Percentiles rank a stretch among this genome's conserved stretches.
Evolutionary conservation across 2,113 vertebrate species (phyloP).

Genomic region (Cairina moschata): DNA sequence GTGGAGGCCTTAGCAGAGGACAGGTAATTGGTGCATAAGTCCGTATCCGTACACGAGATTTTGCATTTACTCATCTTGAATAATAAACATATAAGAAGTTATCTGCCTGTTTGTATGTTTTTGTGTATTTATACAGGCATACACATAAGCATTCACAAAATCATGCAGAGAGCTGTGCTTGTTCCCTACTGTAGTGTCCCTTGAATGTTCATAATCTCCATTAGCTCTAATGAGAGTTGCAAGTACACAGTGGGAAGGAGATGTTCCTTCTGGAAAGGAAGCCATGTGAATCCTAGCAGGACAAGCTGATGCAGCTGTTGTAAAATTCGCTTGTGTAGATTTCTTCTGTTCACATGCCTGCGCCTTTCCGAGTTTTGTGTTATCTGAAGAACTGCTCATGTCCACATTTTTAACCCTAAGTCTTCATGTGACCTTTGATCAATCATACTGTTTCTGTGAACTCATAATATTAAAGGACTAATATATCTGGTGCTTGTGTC

Average conservation of each 20-base stretch:
- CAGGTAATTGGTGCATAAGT: background rate
- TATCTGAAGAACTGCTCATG: background rate
- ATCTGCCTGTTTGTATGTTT: background rate
- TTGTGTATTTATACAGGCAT: background rate
- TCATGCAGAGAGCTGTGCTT: background rate
- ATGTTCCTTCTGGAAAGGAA: constrained; percentile 11
- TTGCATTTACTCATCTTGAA: background rate
- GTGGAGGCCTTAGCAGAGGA: background rate
- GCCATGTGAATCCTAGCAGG: constrained; percentile 12
- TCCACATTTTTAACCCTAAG: background rate
- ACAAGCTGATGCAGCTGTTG: constrained; percentile 1
- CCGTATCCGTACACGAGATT: background rate
- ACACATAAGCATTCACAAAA: background rate
- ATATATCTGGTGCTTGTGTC: background rate
- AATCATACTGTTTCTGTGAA: background rate
- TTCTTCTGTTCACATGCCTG: background rate
- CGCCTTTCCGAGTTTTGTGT: background rate
- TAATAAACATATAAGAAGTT: background rate
- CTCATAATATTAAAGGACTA: background rate
- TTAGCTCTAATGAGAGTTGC: background rate
- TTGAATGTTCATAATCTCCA: background rate
- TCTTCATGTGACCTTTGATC: background rate
- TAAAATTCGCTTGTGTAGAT: background rate
- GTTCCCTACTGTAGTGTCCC: background rate
- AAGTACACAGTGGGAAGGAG: background rate